These are phyloP conservation scores for Lutjanus campechanus DNA, from an alignment of 2,797 vertebrate species.

Conservation along the genomic window DNA sequence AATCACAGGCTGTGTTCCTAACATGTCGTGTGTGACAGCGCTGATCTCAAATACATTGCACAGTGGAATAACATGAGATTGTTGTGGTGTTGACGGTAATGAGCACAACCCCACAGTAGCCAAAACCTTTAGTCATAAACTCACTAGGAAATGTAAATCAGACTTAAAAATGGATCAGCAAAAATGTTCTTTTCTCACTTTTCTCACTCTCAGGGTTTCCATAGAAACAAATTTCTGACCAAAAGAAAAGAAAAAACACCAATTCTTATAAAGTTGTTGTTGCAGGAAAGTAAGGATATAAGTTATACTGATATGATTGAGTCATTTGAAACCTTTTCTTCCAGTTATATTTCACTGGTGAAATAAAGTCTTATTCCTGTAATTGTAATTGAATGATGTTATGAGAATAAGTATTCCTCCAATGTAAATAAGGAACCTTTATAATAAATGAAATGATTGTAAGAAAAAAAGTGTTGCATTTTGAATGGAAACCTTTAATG, in stretches of 20 bases:
- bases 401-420: background rate
- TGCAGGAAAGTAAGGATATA: background rate
- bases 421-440: constrained; percentile 3
- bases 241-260: background rate
- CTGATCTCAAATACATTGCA: too few species aligned
- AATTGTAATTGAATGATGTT: background rate
- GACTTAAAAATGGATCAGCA: too few species aligned
- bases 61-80: too few species aligned
- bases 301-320: background rate
- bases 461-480: background rate
- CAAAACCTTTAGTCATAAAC: too few species aligned
- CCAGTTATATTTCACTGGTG: background rate
- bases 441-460: constrained; percentile 10
- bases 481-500: constrained; percentile 59
- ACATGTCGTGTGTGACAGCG: too few species aligned
- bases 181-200: too few species aligned
- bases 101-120: too few species aligned
- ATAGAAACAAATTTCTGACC: too few species aligned
- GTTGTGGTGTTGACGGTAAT: too few species aligned
- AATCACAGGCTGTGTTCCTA: too few species aligned
- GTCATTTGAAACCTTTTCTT: background rate
- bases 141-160: too few species aligned
- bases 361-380: background rate
- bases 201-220: too few species aligned
- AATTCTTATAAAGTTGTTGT: background rate